Percentiles rank a stretch among this genome's conserved stretches.
Conservation (phyloP, 2,888 invertebrate genomes). For the Lithophane semibrunnea region DNA sequence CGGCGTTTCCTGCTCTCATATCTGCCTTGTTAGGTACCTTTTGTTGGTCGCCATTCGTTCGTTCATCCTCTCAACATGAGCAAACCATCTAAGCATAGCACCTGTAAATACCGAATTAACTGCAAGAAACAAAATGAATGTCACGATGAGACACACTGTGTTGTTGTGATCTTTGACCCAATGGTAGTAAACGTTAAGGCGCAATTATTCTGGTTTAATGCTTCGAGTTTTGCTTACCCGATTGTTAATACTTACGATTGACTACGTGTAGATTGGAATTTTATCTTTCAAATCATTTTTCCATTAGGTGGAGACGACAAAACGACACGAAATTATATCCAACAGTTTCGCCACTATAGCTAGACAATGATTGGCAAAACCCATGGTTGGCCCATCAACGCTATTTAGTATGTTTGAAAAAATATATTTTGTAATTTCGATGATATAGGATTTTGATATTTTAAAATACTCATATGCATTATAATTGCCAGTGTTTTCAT, state of each 20-base stretch:
- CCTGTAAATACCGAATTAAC: not conserved
- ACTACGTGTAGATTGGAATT: too few species aligned
- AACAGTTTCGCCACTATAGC: not conserved
- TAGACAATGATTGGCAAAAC: not conserved
- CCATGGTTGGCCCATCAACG: not conserved
- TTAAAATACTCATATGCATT: not conserved
- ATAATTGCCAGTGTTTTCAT: not conserved
- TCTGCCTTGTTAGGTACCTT: not conserved
- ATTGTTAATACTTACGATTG: not conserved
- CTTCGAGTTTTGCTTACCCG: not conserved
- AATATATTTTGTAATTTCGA: not conserved
- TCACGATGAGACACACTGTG: not conserved
- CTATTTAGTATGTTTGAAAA: not conserved
- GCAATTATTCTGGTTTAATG: conserved; percentile 35
- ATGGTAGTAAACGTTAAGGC: conserved; percentile 6
- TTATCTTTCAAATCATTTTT: not conserved
- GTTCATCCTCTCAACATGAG: not conserved
- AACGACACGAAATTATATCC: not conserved
- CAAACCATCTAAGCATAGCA: not conserved
- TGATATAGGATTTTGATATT: not conserved
- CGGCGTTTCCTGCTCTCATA: not conserved
- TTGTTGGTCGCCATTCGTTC: too few species aligned
- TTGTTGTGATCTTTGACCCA: conserved; percentile 31
- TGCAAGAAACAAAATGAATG: conserved; percentile 13
- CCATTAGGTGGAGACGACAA: not conserved